Evolutionary conservation across 2,888 invertebrate species (phyloP).

Genomic region (Cephalotes varians): DNA sequence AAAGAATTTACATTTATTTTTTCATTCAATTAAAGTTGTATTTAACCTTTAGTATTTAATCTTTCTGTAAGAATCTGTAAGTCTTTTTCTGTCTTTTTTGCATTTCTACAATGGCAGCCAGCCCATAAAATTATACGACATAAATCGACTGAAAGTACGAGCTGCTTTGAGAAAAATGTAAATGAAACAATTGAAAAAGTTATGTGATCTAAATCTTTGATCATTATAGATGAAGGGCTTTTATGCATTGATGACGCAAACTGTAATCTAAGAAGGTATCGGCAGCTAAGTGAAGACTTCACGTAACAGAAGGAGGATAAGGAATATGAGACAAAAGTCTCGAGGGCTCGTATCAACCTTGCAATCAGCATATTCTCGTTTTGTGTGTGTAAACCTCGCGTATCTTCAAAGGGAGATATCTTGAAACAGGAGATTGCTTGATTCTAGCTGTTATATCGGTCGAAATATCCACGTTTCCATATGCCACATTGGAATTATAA

Average conservation of each 20-base stretch:
- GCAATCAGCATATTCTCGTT: conserved; percentile 25
- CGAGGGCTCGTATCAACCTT: conserved; percentile 61
- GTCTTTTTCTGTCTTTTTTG: neutral
- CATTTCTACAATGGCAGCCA: neutral
- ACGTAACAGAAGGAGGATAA: conserved; percentile 19
- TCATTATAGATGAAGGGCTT: neutral
- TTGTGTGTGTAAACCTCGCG: neutral
- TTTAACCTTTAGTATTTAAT: neutral
- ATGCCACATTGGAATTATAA: neutral
- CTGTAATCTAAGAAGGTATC: conserved; percentile 39
- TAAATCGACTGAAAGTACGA: neutral
- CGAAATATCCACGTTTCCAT: neutral
- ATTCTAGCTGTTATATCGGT: neutral
- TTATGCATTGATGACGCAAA: conserved; percentile 1
- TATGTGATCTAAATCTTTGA: conserved; percentile 5
- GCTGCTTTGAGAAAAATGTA: neutral
- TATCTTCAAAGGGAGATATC: conserved; percentile 32
- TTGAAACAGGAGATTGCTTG: conserved; percentile 8
- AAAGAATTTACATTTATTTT: neutral
- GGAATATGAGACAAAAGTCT: conserved; percentile 53
- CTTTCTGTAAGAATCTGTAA: neutral
- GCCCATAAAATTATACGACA: neutral
- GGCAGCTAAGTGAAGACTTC: conserved; percentile 24
- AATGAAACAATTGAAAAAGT: neutral
- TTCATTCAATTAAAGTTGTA: neutral